Evolutionary conservation across 2,888 invertebrate genomes (phyloP).

Genomic region (Himalopsyche kuldschensis): DNA sequence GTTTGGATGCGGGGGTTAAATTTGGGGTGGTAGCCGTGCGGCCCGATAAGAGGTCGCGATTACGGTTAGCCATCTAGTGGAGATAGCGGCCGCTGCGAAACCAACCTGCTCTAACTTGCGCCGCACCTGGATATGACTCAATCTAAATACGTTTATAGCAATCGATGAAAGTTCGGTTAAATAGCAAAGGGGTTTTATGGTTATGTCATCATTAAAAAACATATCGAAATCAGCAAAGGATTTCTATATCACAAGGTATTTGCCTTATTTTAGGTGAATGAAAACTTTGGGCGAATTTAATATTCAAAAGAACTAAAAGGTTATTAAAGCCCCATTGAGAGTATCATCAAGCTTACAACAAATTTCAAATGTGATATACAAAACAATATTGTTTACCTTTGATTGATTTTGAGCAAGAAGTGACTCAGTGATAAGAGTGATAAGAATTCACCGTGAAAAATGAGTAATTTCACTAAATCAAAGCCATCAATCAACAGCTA

Average conservation of each 20-base stretch:
- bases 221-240: background rate
- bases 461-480: no score
- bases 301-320: no score
- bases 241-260: background rate
- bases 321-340: no score
- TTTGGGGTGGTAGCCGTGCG: conserved; percentile 12
- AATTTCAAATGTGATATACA: no score
- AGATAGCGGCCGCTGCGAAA: conserved; percentile 13
- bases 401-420: no score
- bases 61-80: conserved; percentile 30
- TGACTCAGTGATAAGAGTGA: no score
- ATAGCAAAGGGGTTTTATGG: background rate
- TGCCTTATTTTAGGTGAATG: background rate
- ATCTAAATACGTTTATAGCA: background rate
- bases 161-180: background rate
- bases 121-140: background rate
- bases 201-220: background rate
- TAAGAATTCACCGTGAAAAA: no score
- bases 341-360: no score
- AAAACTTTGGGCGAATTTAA: no score
- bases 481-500: no score
- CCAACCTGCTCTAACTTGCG: background rate
- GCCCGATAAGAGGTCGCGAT: conserved; percentile 32
- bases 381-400: no score
- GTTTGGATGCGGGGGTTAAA: background rate